These are phyloP conservation scores for Drosophila auraria DNA, from an alignment of 1,140 invertebrate genomes.

Conservation along the genomic window DNA sequence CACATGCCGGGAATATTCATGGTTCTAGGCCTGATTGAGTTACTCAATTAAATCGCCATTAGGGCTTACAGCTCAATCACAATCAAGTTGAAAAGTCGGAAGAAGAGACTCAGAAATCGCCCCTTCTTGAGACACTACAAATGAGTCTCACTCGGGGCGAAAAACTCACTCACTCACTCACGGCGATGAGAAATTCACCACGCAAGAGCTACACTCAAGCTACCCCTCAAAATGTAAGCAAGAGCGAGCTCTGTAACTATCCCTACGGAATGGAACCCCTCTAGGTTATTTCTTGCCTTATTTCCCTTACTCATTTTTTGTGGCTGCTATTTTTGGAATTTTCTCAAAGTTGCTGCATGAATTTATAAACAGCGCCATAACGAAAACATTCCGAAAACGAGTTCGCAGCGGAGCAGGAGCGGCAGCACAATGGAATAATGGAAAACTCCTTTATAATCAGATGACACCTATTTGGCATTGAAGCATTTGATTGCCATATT, in stretches of 20 bases:
- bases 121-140: conserved; percentile 42
- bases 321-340: conserved; percentile 25
- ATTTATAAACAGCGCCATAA: conserved; percentile 33
- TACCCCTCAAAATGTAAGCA: conserved; percentile 37
- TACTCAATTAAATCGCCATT: conserved; percentile 72
- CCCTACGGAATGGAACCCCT: background rate
- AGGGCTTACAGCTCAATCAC: conserved; percentile 52
- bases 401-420: conserved; percentile 15
- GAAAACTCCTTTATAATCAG: conserved; percentile 44
- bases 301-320: background rate
- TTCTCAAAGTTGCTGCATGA: conserved; percentile 39
- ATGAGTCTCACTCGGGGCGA: conserved; percentile 23
- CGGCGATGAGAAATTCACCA: conserved; percentile 63
- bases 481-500: conserved; percentile 82
- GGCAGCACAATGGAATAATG: conserved; percentile 27
- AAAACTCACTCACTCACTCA: conserved; percentile 43
- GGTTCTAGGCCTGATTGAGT: conserved; percentile 32
- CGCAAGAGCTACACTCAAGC: conserved; percentile 30
- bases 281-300: background rate
- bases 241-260: conserved; percentile 49
- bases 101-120: conserved; percentile 9
- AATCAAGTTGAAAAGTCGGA: background rate
- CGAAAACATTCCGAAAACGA: conserved; percentile 22
- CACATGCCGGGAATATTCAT: background rate
- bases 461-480: conserved; percentile 74